These are phyloP conservation scores for Cotesia typhae DNA, from an alignment of 1,140 invertebrate species.

Conservation along the genomic window DNA sequence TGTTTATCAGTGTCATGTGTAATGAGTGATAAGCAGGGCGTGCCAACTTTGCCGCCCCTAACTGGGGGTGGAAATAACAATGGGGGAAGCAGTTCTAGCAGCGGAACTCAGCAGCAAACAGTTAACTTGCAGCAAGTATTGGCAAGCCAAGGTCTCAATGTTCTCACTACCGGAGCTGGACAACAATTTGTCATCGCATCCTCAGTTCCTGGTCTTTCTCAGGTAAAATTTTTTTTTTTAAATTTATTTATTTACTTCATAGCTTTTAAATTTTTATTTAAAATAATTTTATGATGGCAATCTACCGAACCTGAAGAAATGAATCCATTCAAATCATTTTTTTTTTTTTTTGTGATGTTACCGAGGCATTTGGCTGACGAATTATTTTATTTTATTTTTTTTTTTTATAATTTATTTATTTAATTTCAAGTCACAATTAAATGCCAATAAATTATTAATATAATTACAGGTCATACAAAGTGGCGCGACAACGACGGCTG, in stretches of 20 bases:
- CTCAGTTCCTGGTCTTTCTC: slow-evolving; percentile 62
- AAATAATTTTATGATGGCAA: slow-evolving; percentile 42
- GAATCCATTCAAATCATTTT: slow-evolving; percentile 46
- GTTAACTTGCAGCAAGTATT: slow-evolving; percentile 65
- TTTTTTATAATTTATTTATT: not conserved
- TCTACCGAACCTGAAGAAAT: slow-evolving; percentile 50
- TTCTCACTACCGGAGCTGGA: slow-evolving; percentile 60
- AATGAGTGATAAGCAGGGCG: slow-evolving; percentile 66
- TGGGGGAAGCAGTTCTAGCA: slow-evolving; percentile 58
- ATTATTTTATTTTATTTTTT: slow-evolving; percentile 11
- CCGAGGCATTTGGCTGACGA: slow-evolving; percentile 52
- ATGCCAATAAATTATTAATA: slow-evolving; percentile 12
- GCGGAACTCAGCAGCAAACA: slow-evolving; percentile 56
- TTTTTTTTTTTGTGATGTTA: slow-evolving; percentile 44
- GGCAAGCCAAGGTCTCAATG: slow-evolving; percentile 62
- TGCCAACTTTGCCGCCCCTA: slow-evolving; percentile 63
- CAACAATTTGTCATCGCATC: slow-evolving; percentile 66
- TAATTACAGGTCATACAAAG: slow-evolving; percentile 57
- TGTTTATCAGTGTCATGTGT: slow-evolving; percentile 59
- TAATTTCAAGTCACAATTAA: not conserved
- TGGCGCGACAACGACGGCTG: slow-evolving; percentile 53
- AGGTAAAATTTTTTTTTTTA: slow-evolving; percentile 47
- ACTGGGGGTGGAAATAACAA: slow-evolving; percentile 60
- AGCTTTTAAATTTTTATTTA: not conserved
- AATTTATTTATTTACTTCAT: not conserved